Conservation (phyloP, 2,113 vertebrate genomes). For the Odocoileus virginianus region DNA sequence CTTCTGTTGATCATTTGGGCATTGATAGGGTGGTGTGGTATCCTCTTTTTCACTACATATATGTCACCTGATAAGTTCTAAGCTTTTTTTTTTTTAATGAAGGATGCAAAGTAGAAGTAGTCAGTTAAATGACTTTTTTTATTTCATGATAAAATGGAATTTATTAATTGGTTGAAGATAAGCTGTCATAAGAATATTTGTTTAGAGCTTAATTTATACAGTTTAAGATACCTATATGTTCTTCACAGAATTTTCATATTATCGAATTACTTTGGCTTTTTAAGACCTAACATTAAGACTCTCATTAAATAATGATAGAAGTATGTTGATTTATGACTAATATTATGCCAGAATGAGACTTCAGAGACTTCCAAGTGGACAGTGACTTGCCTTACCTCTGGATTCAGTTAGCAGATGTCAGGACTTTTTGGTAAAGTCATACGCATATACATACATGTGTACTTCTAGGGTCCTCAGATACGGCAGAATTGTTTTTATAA, state of each 20-base stretch:
- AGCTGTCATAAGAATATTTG: background rate
- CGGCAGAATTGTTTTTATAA: background rate
- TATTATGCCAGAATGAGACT: background rate
- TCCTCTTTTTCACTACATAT: background rate
- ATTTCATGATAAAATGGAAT: slow-evolving; percentile 15
- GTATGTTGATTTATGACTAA: background rate
- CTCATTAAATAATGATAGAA: background rate
- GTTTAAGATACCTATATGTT: background rate
- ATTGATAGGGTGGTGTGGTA: background rate
- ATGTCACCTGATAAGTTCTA: background rate
- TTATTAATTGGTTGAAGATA: background rate
- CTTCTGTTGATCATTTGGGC: background rate
- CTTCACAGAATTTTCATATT: background rate
- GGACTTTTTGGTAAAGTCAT: background rate
- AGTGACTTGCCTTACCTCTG: background rate
- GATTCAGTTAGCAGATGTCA: background rate
- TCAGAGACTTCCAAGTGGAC: background rate
- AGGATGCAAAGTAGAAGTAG: background rate
- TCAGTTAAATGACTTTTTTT: background rate
- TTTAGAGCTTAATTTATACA: background rate
- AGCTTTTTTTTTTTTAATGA: background rate
- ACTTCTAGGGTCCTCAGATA: background rate
- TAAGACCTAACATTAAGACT: slow-evolving; percentile 20
- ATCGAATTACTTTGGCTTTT: background rate
- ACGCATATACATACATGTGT: too few relatives aligned